Conservation (phyloP, 2,888 invertebrate species). For the Caenorhabditis angaria region DNA sequence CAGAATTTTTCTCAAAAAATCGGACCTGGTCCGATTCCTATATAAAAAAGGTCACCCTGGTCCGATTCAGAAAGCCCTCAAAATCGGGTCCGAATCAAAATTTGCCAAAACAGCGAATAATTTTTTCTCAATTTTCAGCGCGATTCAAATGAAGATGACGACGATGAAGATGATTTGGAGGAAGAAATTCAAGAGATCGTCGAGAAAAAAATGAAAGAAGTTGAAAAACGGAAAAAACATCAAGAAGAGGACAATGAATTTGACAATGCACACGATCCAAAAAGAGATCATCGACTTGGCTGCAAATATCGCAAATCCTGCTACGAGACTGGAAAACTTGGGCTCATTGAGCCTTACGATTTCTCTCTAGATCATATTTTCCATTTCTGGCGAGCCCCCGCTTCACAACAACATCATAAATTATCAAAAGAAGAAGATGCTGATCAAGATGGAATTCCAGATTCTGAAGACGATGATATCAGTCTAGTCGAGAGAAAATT, state of each 20-base stretch:
- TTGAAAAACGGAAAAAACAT: constrained; percentile 27
- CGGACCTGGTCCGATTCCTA: no score
- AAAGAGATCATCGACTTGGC: constrained; percentile 45
- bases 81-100: neutral
- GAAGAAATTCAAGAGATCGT: constrained; percentile 51
- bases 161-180: constrained; percentile 47
- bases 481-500: constrained; percentile 42
- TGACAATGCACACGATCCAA: constrained; percentile 38
- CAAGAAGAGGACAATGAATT: constrained; percentile 30
- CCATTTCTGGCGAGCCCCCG: constrained; percentile 37
- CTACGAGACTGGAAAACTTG: constrained; percentile 54
- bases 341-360: constrained; percentile 37
- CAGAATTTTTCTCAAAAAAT: no score
- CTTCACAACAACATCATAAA: constrained; percentile 26
- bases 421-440: constrained; percentile 29
- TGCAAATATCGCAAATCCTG: constrained; percentile 63
- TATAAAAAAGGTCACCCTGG: no score
- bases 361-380: constrained; percentile 36
- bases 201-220: constrained; percentile 34
- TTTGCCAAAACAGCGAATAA: constrained; percentile 43
- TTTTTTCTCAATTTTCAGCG: constrained; percentile 17
- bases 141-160: constrained; percentile 12
- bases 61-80: neutral
- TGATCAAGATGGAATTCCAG: constrained; percentile 44
- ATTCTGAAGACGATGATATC: constrained; percentile 47